Percentiles rank a stretch among this genome's conserved stretches.
Evolutionary conservation across 2,797 vertebrate species (phyloP).

Genomic region (Rhyacichthys aspro): DNA sequence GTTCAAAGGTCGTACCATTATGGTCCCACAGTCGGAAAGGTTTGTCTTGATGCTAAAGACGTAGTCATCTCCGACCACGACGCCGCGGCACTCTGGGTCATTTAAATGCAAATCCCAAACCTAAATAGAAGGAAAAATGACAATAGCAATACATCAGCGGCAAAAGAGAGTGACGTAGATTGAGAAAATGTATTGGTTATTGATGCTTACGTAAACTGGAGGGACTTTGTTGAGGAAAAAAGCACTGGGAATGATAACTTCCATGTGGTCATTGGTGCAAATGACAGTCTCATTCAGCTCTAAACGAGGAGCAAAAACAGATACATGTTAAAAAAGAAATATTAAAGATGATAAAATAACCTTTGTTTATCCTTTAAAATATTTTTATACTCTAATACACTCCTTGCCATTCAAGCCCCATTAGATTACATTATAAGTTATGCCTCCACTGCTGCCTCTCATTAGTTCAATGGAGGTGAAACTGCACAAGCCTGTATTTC

Average conservation of each 20-base stretch:
- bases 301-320: conserved; percentile 42
- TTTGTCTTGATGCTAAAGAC: conserved; percentile 82
- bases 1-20: conserved; percentile 57
- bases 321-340: too few species aligned
- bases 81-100: conserved; percentile 71
- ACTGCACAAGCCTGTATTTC: too few species aligned
- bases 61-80: conserved; percentile 71
- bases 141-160: too few species aligned
- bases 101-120: conserved; percentile 83
- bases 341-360: too few species aligned
- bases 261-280: conserved; percentile 82
- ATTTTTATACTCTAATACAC: too few species aligned
- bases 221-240: conserved; percentile 82
- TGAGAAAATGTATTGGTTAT: neutral
- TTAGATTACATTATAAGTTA: too few species aligned
- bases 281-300: conserved; percentile 83
- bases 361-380: too few species aligned
- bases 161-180: neutral
- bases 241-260: conserved; percentile 76
- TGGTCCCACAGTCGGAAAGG: conserved; percentile 78
- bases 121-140: conserved; percentile 41
- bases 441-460: too few species aligned
- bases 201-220: conserved; percentile 76
- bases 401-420: too few species aligned
- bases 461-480: too few species aligned